phyloP scores from a whole-genome alignment of 2,797 vertebrate genomes.

The Squalus acanthias region DNA sequence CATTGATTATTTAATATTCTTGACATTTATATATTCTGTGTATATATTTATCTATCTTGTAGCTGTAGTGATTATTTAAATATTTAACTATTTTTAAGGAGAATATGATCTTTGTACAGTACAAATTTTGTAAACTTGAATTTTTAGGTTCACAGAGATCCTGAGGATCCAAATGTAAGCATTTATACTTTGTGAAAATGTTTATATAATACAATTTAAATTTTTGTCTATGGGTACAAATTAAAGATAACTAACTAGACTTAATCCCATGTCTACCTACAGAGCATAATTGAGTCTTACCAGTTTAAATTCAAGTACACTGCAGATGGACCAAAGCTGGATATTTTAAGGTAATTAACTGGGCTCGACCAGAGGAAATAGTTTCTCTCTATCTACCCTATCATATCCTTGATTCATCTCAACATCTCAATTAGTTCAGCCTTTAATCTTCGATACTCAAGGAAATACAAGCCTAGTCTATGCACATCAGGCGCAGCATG shows the following conservation, averaged over 20 bases:
- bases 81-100: not conserved
- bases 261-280: conserved; percentile 41
- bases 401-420: not conserved
- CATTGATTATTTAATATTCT: not conserved
- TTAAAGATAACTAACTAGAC: not conserved
- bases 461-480: not conserved
- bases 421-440: not conserved
- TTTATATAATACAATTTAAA: conserved; percentile 6
- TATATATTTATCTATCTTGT: not conserved
- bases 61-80: not conserved
- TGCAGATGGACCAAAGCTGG: conserved; percentile 55
- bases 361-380: not conserved
- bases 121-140: not conserved
- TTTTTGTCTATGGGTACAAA: not conserved
- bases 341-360: conserved; percentile 60
- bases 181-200: conserved; percentile 31
- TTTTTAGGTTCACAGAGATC: conserved; percentile 60
- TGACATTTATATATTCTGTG: not conserved
- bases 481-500: not conserved
- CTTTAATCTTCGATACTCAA: not conserved
- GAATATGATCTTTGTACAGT: not conserved
- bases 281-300: conserved; percentile 64
- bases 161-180: conserved; percentile 61
- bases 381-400: not conserved
- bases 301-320: conserved; percentile 67